Conservation (phyloP, 2,113 vertebrate species). For the Callipepla squamata region DNA sequence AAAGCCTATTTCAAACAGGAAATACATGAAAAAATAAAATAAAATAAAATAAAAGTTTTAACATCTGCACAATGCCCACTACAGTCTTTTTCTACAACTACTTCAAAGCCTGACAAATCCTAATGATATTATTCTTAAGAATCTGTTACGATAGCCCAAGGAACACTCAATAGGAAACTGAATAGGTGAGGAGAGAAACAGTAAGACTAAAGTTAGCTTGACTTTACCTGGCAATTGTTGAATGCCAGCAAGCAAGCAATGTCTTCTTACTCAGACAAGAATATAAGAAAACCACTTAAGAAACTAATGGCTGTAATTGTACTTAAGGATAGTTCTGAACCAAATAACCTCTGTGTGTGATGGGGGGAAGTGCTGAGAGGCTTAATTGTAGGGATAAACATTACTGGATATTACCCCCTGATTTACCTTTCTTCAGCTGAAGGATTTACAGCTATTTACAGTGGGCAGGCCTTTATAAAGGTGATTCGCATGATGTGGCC, state of each 20-base stretch:
- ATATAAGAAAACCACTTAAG: background rate
- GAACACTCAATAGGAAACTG: constrained; percentile 1
- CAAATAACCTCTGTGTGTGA: background rate
- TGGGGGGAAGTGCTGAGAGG: background rate
- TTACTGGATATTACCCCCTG: background rate
- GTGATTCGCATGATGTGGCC: background rate
- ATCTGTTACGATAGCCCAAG: background rate
- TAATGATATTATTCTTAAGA: background rate
- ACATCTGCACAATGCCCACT: background rate
- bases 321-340: background rate
- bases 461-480: background rate
- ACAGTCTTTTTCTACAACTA: background rate
- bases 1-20: background rate
- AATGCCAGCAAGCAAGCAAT: background rate
- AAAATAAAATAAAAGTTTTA: background rate
- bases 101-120: background rate
- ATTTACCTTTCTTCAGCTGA: background rate
- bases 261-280: background rate
- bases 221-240: background rate
- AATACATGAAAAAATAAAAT: background rate
- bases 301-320: background rate
- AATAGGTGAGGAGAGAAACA: background rate
- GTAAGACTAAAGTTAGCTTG: background rate
- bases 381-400: background rate
- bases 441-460: background rate